Conservation (phyloP, 2,113 vertebrate species). For the Falco punctatus region DNA sequence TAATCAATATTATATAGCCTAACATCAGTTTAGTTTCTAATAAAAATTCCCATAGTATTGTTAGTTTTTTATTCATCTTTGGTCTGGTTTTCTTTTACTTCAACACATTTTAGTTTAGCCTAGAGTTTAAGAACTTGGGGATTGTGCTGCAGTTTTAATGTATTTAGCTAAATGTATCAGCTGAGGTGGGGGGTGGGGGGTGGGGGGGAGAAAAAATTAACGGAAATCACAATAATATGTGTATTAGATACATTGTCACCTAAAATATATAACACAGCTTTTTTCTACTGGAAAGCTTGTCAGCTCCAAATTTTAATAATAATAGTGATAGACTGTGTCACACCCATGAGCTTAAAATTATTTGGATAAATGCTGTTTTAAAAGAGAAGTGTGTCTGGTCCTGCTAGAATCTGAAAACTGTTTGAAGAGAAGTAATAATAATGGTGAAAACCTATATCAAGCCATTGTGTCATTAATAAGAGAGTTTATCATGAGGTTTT, state of each 20-base stretch:
- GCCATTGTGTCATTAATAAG: background rate
- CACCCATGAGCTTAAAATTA: background rate
- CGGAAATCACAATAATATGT: background rate
- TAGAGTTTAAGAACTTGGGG: background rate
- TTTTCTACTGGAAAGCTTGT: background rate
- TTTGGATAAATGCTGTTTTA: background rate
- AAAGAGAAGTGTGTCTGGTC: background rate
- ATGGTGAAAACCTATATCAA: background rate
- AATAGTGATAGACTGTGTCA: background rate
- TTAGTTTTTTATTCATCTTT: background rate
- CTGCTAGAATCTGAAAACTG: background rate
- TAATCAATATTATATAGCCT: background rate
- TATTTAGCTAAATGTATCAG: background rate
- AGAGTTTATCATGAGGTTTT: background rate
- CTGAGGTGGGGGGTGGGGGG: too few relatives aligned
- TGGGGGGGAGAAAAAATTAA: background rate
- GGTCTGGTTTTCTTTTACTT: background rate
- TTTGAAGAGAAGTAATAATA: background rate
- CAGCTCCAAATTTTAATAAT: background rate
- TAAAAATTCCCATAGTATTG: background rate
- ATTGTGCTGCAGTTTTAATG: background rate
- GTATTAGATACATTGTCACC: background rate
- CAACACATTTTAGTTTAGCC: background rate
- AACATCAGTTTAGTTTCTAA: background rate
- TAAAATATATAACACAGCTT: background rate